A percentile compares a stretch with the other conserved stretches of the same genome.
phyloP scores from a whole-genome alignment of 37 sponge, comb jelly and placozoan genomes.

The Cliona cf. orientalis region DNA sequence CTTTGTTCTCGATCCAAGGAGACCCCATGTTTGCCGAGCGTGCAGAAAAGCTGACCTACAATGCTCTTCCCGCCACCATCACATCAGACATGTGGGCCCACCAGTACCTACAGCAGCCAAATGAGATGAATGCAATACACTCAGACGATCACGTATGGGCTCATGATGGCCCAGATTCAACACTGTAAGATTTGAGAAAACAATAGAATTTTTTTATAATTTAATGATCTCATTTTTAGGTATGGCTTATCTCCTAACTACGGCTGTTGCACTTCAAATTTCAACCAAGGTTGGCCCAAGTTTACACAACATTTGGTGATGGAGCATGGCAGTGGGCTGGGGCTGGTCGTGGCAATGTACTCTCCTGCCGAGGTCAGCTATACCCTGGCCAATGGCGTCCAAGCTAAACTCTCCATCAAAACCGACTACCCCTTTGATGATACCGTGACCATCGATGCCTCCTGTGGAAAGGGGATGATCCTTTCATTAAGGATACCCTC shows the following conservation, averaged over 20 bases:
- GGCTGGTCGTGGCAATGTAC: slow-evolving; percentile 50
- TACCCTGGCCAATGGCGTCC: slow-evolving; percentile 7
- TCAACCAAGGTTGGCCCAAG: slow-evolving; percentile 91
- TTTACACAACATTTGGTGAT: slow-evolving; percentile 56
- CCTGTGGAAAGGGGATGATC: slow-evolving; percentile 4
- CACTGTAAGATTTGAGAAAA: too few relatives aligned
- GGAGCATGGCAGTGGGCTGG: slow-evolving; percentile 10
- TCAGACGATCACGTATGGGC: slow-evolving; percentile 64
- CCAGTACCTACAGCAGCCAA: slow-evolving; percentile 81
- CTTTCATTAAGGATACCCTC: slow-evolving; percentile 69
- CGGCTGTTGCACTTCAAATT: slow-evolving; percentile 87
- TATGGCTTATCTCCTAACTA: slow-evolving; percentile 83
- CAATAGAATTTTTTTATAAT: too few relatives aligned
- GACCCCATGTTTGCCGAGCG: slow-evolving; percentile 81
- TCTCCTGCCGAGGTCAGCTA: slow-evolving; percentile 33
- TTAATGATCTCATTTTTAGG: too few relatives aligned
- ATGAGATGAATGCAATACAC: slow-evolving; percentile 69
- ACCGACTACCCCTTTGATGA: slow-evolving; percentile 74
- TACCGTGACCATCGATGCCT: slow-evolving; percentile 14
- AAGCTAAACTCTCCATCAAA: slow-evolving; percentile 16
- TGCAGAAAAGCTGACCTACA: slow-evolving; percentile 75
- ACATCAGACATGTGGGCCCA: slow-evolving; percentile 90
- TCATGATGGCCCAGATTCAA: slow-evolving; percentile 75
- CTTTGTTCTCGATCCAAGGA: slow-evolving; percentile 50
- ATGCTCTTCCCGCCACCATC: slow-evolving; percentile 81